A percentile compares a stretch with the other conserved stretches of the same genome.
phyloP scores from a whole-genome alignment of 2,888 invertebrate genomes.

The Homarus gammarus region DNA sequence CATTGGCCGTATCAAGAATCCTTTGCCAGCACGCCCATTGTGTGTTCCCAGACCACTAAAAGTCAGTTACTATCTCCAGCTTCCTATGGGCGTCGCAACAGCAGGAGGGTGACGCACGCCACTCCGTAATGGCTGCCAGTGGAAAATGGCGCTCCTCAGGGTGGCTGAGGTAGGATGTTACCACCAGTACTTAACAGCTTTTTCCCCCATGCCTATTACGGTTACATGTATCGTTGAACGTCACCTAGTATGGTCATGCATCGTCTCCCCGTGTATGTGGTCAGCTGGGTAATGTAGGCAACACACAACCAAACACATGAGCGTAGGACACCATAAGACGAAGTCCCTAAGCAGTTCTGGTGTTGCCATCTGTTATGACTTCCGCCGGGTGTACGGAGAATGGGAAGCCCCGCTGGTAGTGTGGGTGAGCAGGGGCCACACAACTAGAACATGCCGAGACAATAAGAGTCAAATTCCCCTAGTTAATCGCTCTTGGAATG shows the following conservation, averaged over 20 bases:
- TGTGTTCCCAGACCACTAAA: background rate
- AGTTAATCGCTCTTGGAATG: constrained; percentile 3
- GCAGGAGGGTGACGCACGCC: background rate
- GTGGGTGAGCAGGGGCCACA: background rate
- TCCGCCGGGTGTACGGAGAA: constrained; percentile 26
- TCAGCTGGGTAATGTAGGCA: background rate
- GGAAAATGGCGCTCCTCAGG: background rate
- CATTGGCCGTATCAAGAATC: constrained; percentile 9
- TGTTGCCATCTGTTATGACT: constrained; percentile 35
- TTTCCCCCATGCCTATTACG: no score
- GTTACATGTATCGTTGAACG: no score
- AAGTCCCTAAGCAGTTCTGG: background rate
- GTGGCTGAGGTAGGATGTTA: background rate
- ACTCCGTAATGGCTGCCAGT: background rate
- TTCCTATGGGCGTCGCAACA: background rate
- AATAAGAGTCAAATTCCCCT: background rate
- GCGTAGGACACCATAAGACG: background rate
- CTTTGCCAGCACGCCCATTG: constrained; percentile 11
- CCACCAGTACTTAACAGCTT: background rate
- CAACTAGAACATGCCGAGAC: background rate
- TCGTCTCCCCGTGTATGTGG: no score
- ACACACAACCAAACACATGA: background rate
- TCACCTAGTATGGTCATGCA: no score
- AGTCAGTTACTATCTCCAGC: background rate
- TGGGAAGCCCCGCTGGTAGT: constrained; percentile 30